Conservation (phyloP, 37 sponge, comb jelly and placozoan genomes). For the Tethya wilhelma region DNA sequence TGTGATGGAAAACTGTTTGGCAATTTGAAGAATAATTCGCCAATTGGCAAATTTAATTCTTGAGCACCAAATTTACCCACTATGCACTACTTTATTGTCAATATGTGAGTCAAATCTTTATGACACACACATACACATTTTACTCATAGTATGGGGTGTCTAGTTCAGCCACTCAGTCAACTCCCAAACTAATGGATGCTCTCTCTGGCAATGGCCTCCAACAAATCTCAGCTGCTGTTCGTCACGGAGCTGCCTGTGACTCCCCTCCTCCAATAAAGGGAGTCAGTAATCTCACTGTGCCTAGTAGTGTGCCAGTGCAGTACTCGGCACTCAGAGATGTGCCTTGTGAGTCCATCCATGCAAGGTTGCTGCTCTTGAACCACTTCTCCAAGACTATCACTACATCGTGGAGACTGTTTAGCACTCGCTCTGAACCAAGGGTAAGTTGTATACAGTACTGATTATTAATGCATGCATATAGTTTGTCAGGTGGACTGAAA, state of each 20-base stretch:
- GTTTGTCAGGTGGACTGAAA: no score
- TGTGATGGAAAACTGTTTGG: no score
- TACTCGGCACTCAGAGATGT: constrained; percentile 62
- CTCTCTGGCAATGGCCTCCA: constrained; percentile 59
- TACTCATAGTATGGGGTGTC: background rate
- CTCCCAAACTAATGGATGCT: constrained; percentile 50
- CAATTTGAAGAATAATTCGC: no score
- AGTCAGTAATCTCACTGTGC: constrained; percentile 34
- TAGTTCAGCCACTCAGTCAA: constrained; percentile 11
- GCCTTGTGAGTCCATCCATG: constrained; percentile 48
- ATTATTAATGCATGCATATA: no score
- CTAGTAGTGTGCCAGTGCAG: constrained; percentile 55
- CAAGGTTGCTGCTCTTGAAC: constrained; percentile 62
- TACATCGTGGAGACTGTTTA: constrained; percentile 75
- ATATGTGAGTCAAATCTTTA: background rate
- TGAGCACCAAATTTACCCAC: background rate
- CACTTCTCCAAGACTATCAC: constrained; percentile 63
- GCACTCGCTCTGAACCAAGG: no score
- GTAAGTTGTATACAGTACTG: no score
- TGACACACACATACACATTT: background rate
- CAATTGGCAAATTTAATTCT: no score
- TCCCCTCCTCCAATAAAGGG: constrained; percentile 43
- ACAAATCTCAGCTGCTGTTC: constrained; percentile 78
- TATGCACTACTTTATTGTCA: background rate
- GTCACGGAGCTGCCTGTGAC: constrained; percentile 61